These are phyloP conservation scores for Masticophis lateralis DNA, from an alignment of 2,797 vertebrate species.

Conservation along the genomic window DNA sequence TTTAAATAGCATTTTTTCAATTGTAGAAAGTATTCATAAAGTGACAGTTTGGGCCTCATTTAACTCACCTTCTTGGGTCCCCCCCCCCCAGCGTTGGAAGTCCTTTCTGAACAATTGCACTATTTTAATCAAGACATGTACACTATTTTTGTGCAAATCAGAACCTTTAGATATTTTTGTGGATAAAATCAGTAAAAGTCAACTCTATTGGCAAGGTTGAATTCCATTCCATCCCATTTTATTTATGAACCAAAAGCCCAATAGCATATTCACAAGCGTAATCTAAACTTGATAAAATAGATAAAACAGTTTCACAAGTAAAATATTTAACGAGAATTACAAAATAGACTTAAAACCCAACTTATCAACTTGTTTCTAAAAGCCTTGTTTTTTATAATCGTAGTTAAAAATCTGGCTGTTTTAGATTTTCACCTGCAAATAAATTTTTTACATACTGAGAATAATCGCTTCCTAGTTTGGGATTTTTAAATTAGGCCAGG, in stretches of 20 bases:
- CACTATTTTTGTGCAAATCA: constrained; percentile 37
- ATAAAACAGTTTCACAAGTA: background rate
- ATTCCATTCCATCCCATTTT: background rate
- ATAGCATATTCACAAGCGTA: background rate
- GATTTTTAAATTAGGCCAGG: background rate
- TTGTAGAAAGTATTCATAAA: background rate
- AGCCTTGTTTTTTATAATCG: background rate
- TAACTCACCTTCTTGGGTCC: background rate
- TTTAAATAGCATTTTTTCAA: background rate
- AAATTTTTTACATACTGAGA: background rate
- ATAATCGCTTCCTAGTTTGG: background rate
- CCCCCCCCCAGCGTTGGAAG: background rate
- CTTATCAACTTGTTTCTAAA: background rate
- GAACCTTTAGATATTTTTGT: constrained; percentile 67
- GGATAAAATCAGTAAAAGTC: constrained; percentile 72
- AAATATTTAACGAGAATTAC: background rate
- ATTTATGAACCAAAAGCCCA: background rate
- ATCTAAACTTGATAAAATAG: background rate
- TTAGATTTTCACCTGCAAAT: background rate
- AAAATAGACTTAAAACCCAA: background rate
- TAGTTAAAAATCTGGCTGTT: background rate
- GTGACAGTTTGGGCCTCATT: background rate
- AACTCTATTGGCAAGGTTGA: constrained; percentile 76
- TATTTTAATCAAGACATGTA: constrained; percentile 35
- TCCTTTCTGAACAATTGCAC: constrained; percentile 38